Conservation (phyloP, 2,888 invertebrate genomes). For the Ophraella communa region DNA sequence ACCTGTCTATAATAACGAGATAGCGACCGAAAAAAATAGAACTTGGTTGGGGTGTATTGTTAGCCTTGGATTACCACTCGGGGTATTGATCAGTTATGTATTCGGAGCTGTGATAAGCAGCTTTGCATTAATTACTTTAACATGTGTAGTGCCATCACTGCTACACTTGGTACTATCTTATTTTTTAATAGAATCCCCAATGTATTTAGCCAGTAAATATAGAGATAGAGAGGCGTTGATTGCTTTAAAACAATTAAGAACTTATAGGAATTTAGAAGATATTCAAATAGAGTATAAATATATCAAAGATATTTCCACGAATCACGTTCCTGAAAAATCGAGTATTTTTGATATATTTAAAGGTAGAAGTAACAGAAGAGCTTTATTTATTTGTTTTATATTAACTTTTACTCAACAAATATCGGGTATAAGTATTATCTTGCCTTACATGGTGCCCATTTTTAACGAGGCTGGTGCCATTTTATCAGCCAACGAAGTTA, state of each 20-base stretch:
- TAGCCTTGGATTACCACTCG: constrained; percentile 26
- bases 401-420: constrained; percentile 84
- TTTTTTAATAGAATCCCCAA: constrained; percentile 38
- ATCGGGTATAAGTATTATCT: constrained; percentile 78
- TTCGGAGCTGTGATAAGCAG: constrained; percentile 34
- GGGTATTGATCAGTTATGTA: constrained; percentile 31
- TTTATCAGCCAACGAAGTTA: constrained; percentile 67
- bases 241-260: constrained; percentile 51
- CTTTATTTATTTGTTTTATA: constrained; percentile 72
- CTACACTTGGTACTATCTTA: constrained; percentile 26
- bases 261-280: constrained; percentile 2
- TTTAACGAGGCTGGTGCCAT: constrained; percentile 72
- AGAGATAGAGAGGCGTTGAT: constrained; percentile 66
- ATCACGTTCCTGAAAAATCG: constrained; percentile 8
- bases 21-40: not conserved
- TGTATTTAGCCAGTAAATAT: constrained; percentile 55
- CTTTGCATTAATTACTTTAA: constrained; percentile 29
- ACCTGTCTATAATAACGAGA: constrained; percentile 3
- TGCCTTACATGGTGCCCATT: constrained; percentile 76
- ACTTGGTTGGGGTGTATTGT: constrained; percentile 62
- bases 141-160: constrained; percentile 25
- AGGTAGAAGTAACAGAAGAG: constrained; percentile 50
- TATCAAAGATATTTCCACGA: constrained; percentile 24
- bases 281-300: constrained; percentile 38
- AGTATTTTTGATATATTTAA: constrained; percentile 19